Base-by-base conservation (phyloP, 2,113 vertebrate species). In the Gobio gobio region DNA sequence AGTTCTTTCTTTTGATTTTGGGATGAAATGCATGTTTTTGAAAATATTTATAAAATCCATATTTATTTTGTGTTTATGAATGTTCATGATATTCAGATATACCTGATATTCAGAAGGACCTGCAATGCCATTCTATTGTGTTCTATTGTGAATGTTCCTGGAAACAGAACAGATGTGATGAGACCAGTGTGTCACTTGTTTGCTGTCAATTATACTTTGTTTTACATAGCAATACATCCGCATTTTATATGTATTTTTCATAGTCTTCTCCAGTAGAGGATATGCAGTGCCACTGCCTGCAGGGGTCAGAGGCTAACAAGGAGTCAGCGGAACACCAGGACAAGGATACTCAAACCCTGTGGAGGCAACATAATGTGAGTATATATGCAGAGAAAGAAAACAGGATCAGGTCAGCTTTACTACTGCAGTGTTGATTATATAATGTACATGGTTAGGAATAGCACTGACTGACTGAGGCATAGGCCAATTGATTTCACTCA, bases 331-430 rank as follows among this genome's bases (percentile, higher is more conserved):
- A 24, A 22, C 89, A 89, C 74, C 85, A 76, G 73, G 79, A 90
- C 77, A 82, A 84, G 47, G 82, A 85, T 47, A 91, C 88, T 4
- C 93, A 93, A 87, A 93, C 91, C 0, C 85, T 89, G 0, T 92
- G 92, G 93, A 93, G 58, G 77, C 85, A 87, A 51, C 78, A 72
- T 20, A 80, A 43, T 2, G 93, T 93, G 81, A 91, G 90, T 87
- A 40, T 64, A 29, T 0, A 4, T 61, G 3, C 76, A 56, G 73
- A 73, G 84, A 47, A 36, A 33, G 4, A 33, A 76, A 76, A 29
- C 66, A 40, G 13, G 20, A 24, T 16, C 20, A 40, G 10, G 20
- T 10, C 10, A 78, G 29, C 66, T 70, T 70, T 70, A 70, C 43
- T 18, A 43, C 18, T 43, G 10, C 20, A 70, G 20, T 22, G 33